Base-by-base conservation (phyloP, 2,113 vertebrate species). In the Gasterosteus aculeatus region DNA sequence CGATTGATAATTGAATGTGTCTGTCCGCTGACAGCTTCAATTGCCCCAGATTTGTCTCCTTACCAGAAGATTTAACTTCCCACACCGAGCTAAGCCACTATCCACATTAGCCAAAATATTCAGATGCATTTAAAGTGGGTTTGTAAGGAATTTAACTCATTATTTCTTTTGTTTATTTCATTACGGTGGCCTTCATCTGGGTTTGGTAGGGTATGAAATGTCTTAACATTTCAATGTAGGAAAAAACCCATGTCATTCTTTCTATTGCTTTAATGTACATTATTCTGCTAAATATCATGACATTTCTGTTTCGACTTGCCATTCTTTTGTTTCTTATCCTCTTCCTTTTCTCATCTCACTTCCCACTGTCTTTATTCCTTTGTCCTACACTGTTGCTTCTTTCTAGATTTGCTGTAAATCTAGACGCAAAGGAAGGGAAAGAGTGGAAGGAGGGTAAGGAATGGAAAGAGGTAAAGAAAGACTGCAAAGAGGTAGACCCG, bases 401-500 rank as follows among this genome's bases (percentile, higher is more conserved):
- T 64, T 91, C 62, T 94, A 97, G 96, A 93, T 93, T 83, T 71
- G 92, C 93, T 72, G 79, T 81, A 56, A 92, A 90, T 83, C 68
- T 89, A 78, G 93, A 93, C 0, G 67, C 78, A 75, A 93, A 94
- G 71, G 92, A 93, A 75, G 91, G 83, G 38, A 94, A 91, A 80
- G 91, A 92, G 42, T 86, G 92, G 74, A 95, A 94, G 76, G 93
- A 94, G 67, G 85, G 86, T 82, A 95, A 95, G 85, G 91, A 94
- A 69, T 91, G 85, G 87, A 92, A 95, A 80, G 95, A 96, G 44
- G 88, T 83, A 63, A 92, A 80, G 51, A 94, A 94, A 78, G 95
- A 96, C 46, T 92, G 92, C 83, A 95, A 94, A 69, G 96, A 95
- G 70, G 73, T 79, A 33, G 96, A 97, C 65, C 91, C 95, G 54